phyloP scores from a whole-genome alignment of 2,113 vertebrate genomes.

The Sula dactylatra region DNA sequence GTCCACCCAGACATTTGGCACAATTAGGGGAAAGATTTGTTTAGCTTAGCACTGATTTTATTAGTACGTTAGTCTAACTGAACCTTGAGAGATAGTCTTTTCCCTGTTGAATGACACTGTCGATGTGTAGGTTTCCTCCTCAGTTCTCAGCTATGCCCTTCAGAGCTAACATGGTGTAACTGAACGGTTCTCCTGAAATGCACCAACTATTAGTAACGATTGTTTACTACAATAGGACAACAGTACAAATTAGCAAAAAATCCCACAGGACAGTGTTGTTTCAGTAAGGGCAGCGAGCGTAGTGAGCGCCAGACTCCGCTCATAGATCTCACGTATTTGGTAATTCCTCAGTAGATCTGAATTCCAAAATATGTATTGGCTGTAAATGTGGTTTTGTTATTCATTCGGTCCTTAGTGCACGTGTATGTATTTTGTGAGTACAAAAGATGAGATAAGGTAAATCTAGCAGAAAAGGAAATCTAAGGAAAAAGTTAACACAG shows the following conservation, averaged over 20 bases:
- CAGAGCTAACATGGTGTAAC: neutral
- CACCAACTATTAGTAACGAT: neutral
- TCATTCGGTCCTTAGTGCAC: neutral
- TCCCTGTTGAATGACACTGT: slow-evolving; percentile 33
- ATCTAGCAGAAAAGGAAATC: neutral
- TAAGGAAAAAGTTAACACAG: neutral
- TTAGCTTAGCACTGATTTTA: slow-evolving; percentile 70
- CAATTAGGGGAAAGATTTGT: slow-evolving; percentile 70
- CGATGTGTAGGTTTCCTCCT: neutral
- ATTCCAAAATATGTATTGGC: neutral
- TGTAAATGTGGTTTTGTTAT: neutral
- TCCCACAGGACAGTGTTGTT: neutral
- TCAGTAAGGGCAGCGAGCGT: neutral
- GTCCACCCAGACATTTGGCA: slow-evolving; percentile 74
- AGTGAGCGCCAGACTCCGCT: neutral
- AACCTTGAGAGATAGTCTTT: slow-evolving; percentile 47
- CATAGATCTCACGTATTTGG: neutral
- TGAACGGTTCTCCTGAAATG: neutral
- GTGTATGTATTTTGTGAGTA: neutral
- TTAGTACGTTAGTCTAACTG: slow-evolving; percentile 50
- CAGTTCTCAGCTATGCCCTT: neutral
- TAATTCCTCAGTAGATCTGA: neutral
- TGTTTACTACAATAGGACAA: neutral
- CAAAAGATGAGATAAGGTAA: neutral
- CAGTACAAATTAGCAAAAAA: neutral